These are phyloP conservation scores for Zonitis immaculata DNA, from an alignment of 2,888 invertebrate genomes.

Conservation along the genomic window DNA sequence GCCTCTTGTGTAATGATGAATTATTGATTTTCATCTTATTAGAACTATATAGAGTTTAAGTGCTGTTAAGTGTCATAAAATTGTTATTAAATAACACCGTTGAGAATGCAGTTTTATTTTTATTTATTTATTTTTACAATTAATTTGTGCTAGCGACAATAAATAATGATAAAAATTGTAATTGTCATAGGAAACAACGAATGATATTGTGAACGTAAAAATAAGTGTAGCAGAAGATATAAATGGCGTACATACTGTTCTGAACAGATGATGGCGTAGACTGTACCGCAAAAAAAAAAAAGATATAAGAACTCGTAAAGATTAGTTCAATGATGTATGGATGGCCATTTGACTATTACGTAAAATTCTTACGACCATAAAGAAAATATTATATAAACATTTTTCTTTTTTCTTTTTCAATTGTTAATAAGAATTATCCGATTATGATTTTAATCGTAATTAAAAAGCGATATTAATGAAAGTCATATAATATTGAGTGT, in stretches of 20 bases:
- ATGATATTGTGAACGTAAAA: not conserved
- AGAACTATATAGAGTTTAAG: not conserved
- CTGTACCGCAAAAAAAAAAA: constrained; percentile 11
- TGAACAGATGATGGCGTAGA: constrained; percentile 19
- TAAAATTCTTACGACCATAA: constrained; percentile 5
- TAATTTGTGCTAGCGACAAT: not conserved
- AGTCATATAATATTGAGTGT: no score
- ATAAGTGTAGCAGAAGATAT: constrained; percentile 21
- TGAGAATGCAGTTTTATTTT: not conserved
- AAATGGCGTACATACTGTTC: constrained; percentile 16
- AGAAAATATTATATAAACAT: no score
- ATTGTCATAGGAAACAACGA: constrained; percentile 7
- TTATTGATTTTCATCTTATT: not conserved
- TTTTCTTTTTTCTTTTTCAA: no score
- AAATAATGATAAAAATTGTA: constrained; percentile 5
- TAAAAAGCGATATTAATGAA: no score
- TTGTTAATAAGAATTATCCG: no score
- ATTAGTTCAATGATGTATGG: constrained; percentile 19
- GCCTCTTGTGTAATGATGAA: not conserved
- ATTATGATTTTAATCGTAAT: no score
- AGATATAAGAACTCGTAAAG: constrained; percentile 14
- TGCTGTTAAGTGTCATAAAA: not conserved
- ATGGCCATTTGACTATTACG: constrained; percentile 12
- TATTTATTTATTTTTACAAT: no score
- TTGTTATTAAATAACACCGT: not conserved